Conservation (phyloP, 2,113 vertebrate species). For the Bubo bubo region DNA sequence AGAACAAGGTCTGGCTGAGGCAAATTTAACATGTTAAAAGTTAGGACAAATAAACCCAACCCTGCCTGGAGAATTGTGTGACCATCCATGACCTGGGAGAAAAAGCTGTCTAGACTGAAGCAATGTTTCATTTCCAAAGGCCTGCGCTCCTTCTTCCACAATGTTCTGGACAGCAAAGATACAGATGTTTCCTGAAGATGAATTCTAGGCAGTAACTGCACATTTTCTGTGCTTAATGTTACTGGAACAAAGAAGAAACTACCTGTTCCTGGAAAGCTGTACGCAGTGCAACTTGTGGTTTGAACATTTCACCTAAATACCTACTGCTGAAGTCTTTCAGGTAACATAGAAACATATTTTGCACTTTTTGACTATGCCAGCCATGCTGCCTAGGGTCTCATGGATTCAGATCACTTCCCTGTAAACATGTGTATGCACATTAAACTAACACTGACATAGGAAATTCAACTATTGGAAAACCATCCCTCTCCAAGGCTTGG, state of each 20-base stretch:
- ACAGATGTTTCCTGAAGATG: not conserved
- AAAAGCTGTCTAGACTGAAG: not conserved
- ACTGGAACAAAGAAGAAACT: not conserved
- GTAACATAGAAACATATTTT: not conserved
- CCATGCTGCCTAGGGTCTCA: not conserved
- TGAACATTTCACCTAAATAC: not conserved
- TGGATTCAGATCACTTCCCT: not conserved
- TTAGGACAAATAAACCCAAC: not conserved
- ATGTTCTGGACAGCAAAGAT: not conserved
- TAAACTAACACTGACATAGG: not conserved
- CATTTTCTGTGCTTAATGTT: not conserved
- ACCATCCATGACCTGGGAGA: not conserved
- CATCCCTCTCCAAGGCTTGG: not conserved
- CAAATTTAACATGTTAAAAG: not conserved
- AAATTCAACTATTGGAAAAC: not conserved
- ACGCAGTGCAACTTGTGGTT: not conserved
- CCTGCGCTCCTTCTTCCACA: not conserved
- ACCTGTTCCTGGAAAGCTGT: not conserved
- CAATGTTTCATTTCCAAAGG: not conserved
- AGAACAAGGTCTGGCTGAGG: not conserved
- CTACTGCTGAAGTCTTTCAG: not conserved
- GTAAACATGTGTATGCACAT: not conserved
- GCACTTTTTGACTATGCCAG: not conserved
- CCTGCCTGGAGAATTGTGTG: not conserved
- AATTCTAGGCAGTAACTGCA: not conserved